A percentile compares a stretch with the other conserved stretches of the same genome.
Evolutionary conservation across 2,888 invertebrate species (phyloP).

Genomic region (Habroteleia sp.): DNA sequence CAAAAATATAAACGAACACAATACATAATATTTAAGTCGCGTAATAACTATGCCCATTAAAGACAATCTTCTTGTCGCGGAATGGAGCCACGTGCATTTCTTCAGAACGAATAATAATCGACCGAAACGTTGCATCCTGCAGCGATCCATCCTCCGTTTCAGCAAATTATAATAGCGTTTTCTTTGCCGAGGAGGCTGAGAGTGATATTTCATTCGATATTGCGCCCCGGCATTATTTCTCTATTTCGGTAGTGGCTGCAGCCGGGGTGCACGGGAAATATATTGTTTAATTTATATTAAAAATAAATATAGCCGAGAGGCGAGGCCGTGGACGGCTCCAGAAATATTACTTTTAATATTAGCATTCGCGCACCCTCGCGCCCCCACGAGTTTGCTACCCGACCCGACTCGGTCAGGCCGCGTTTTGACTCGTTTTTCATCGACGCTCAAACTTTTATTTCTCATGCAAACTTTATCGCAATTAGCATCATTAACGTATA

Average conservation of each 20-base stretch:
- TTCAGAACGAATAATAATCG: constrained; percentile 32
- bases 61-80: constrained; percentile 16
- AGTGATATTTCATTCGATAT: constrained; percentile 81
- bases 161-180: constrained; percentile 66
- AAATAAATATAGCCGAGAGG: constrained; percentile 77
- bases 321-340: constrained; percentile 74
- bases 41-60: constrained; percentile 24
- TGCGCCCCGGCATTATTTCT: constrained; percentile 80
- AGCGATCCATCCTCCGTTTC: constrained; percentile 49
- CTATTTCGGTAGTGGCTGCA: constrained; percentile 73
- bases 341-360: constrained; percentile 81
- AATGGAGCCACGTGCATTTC: constrained; percentile 11
- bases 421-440: constrained; percentile 1
- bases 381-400: constrained; percentile 1
- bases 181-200: constrained; percentile 69
- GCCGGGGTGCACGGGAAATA: constrained; percentile 78
- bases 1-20: background rate
- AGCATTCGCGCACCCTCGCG: constrained; percentile 71
- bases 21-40: constrained; percentile 30
- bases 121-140: constrained; percentile 24
- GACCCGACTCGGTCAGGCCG: background rate
- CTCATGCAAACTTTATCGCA: constrained; percentile 38
- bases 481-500: constrained; percentile 51
- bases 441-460: constrained; percentile 21
- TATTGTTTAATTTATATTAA: constrained; percentile 83